phyloP scores from a whole-genome alignment of 1,140 invertebrate genomes.

The Mesaphorura yosii region DNA sequence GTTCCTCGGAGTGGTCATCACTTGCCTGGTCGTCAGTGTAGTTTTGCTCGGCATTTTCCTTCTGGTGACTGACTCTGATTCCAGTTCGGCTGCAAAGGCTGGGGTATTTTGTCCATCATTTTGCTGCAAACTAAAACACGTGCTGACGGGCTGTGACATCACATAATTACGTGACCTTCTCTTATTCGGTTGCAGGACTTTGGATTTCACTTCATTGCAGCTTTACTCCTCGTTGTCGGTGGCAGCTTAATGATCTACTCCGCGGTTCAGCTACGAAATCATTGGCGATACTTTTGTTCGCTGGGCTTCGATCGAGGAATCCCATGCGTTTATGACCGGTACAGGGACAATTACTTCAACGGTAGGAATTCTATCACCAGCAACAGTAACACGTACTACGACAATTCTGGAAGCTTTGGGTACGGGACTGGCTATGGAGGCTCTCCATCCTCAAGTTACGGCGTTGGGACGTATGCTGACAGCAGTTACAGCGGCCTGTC shows the following conservation, averaged over 20 bases:
- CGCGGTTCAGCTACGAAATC: not conserved
- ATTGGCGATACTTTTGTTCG: not conserved
- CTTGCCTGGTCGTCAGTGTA: not conserved
- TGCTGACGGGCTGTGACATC: too few relatives aligned
- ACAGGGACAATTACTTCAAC: not conserved
- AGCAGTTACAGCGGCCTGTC: too few relatives aligned
- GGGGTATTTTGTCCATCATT: too few relatives aligned
- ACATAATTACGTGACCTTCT: too few relatives aligned
- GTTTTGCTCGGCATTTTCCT: not conserved
- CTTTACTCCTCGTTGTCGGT: not conserved
- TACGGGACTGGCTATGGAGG: too few relatives aligned
- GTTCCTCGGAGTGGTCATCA: not conserved
- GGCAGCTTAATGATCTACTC: not conserved
- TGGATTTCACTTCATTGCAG: not conserved
- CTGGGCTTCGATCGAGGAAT: conserved; percentile 1
- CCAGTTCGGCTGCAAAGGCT: not conserved
- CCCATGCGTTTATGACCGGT: not conserved
- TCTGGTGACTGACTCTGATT: not conserved
- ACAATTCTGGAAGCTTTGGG: too few relatives aligned
- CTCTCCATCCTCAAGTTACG: too few relatives aligned
- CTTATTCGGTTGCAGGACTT: not conserved
- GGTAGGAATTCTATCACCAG: not conserved
- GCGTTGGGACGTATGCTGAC: too few relatives aligned
- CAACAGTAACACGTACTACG: too few relatives aligned
- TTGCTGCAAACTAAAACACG: too few relatives aligned